A percentile compares a stretch with the other conserved stretches of the same genome.
Evolutionary conservation across 2,888 invertebrate genomes (phyloP).

Genomic region (Zygothrica quintamaculata): DNA sequence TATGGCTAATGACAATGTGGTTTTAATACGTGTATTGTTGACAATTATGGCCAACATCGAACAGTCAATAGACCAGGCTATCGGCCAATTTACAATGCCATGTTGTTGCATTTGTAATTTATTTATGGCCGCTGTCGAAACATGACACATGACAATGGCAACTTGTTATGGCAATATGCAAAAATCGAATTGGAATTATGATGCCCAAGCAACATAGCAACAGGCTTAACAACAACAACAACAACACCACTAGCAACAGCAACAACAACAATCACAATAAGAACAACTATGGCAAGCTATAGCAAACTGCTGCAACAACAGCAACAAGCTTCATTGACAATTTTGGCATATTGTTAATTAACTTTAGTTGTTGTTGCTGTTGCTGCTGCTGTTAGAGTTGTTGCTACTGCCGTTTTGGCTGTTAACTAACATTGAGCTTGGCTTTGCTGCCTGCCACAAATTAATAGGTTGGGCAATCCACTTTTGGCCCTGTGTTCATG

Average conservation of each 20-base stretch:
- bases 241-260: slow-evolving; percentile 21
- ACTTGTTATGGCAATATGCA: slow-evolving; percentile 80
- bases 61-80: slow-evolving; percentile 43
- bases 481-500: slow-evolving; percentile 73
- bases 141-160: slow-evolving; percentile 80
- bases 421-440: slow-evolving; percentile 63
- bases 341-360: slow-evolving; percentile 84
- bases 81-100: slow-evolving; percentile 70
- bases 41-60: slow-evolving; percentile 67
- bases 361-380: slow-evolving; percentile 75
- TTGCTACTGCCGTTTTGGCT: slow-evolving; percentile 40
- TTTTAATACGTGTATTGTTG: slow-evolving; percentile 66
- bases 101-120: slow-evolving; percentile 75
- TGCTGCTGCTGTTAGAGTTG: slow-evolving; percentile 27
- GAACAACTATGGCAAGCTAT: slow-evolving; percentile 28
- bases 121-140: slow-evolving; percentile 76
- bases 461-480: slow-evolving; percentile 80
- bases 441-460: slow-evolving; percentile 62
- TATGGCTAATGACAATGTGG: slow-evolving; percentile 51
- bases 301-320: slow-evolving; percentile 31
- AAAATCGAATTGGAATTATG: slow-evolving; percentile 78
- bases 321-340: slow-evolving; percentile 69
- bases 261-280: slow-evolving; percentile 32
- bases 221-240: slow-evolving; percentile 19
- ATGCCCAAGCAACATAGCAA: slow-evolving; percentile 56